Conservation (phyloP, 1,140 invertebrate species). For the Mylabris phalerata region DNA sequence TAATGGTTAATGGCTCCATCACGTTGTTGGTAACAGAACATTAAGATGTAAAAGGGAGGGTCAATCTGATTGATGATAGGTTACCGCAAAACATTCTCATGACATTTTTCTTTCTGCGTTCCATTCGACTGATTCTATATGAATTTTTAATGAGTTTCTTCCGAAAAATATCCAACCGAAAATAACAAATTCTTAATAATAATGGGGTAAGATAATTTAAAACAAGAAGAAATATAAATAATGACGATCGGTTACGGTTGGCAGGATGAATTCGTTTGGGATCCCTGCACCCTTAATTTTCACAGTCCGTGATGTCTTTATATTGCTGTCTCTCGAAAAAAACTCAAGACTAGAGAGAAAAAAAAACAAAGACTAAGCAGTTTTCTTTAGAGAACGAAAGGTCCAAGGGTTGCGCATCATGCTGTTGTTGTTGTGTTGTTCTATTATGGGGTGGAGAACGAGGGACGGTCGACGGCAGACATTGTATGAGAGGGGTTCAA, state of each 20-base stretch:
- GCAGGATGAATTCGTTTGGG: too few species aligned
- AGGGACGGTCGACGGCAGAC: background rate
- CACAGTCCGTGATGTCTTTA: conserved; percentile 17
- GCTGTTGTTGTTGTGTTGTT: too few species aligned
- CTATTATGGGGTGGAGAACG: background rate
- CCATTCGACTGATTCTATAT: too few species aligned
- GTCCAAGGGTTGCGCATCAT: conserved; percentile 1
- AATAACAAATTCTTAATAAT: too few species aligned
- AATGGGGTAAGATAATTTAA: too few species aligned
- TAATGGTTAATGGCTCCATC: conserved; percentile 10
- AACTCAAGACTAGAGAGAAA: too few species aligned
- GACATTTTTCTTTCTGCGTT: too few species aligned
- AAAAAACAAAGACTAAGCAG: conserved; percentile 13
- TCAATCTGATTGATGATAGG: background rate
- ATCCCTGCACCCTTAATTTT: conserved; percentile 4
- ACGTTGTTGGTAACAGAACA: conserved; percentile 6
- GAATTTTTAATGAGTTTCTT: too few species aligned
- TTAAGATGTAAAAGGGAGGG: conserved; percentile 10
- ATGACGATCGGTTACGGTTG: too few species aligned
- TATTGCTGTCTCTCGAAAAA: background rate
- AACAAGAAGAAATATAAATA: too few species aligned
- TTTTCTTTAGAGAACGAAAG: background rate
- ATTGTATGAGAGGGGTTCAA: conserved; percentile 26
- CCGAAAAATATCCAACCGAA: too few species aligned
- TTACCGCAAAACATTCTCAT: too few species aligned